phyloP scores from a whole-genome alignment of 1,140 invertebrate genomes.

The Stegodyphus dumicola region DNA sequence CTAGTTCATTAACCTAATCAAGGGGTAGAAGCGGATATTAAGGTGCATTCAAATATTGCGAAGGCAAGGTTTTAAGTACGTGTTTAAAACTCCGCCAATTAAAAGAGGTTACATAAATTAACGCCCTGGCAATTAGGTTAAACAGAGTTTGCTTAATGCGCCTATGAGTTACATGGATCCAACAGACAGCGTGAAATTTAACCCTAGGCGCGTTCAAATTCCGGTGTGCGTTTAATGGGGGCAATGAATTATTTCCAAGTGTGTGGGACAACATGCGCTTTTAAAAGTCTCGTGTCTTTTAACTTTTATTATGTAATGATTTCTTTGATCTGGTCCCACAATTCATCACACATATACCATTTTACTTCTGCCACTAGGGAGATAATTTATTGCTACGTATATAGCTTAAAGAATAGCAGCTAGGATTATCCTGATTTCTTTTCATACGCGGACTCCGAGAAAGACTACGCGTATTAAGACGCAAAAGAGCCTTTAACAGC shows the following conservation, averaged over 20 bases:
- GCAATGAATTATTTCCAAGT: constrained; percentile 35
- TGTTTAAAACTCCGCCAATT: constrained; percentile 52
- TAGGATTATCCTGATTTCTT: too few species aligned
- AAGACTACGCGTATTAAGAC: too few species aligned
- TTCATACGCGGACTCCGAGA: too few species aligned
- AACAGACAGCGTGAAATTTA: constrained; percentile 46
- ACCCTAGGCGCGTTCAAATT: constrained; percentile 7
- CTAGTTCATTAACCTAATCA: constrained; percentile 50
- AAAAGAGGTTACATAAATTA: constrained; percentile 57
- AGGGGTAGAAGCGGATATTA: constrained; percentile 48
- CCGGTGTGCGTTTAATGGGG: constrained; percentile 32
- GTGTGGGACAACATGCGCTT: constrained; percentile 1
- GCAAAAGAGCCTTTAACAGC: too few species aligned
- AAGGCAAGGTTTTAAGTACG: constrained; percentile 29
- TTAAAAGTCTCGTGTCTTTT: not conserved
- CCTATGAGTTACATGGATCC: constrained; percentile 34
- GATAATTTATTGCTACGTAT: too few species aligned
- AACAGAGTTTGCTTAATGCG: constrained; percentile 51
- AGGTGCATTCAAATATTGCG: constrained; percentile 37
- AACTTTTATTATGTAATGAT: not conserved
- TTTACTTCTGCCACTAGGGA: too few species aligned
- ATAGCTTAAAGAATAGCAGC: too few species aligned
- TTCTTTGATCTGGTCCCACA: not conserved
- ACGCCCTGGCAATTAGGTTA: constrained; percentile 52
- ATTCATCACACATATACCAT: too few species aligned